Conservation (phyloP, 2,113 vertebrate species). For the Pagrus major region DNA sequence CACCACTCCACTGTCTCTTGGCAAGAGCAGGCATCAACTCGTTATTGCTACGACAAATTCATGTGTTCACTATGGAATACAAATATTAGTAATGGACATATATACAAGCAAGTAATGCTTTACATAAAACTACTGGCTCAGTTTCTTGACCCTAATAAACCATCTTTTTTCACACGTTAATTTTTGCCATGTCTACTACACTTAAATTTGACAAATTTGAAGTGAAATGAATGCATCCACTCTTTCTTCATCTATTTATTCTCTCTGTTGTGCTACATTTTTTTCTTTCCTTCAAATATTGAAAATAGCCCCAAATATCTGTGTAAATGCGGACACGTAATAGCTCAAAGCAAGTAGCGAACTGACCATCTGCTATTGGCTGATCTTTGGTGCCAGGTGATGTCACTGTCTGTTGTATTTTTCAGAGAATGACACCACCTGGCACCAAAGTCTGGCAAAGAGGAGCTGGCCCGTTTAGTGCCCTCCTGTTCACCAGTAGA, state of each 20-base stretch:
- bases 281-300: background rate
- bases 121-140: background rate
- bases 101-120: background rate
- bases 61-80: background rate
- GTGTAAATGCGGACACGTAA: background rate
- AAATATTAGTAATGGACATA: background rate
- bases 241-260: background rate
- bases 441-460: background rate
- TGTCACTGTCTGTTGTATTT: conserved; percentile 23
- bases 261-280: background rate
- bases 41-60: background rate
- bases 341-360: background rate
- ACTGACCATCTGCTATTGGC: conserved; percentile 29
- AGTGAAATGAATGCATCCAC: background rate
- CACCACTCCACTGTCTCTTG: conserved; percentile 14
- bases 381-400: conserved; percentile 31
- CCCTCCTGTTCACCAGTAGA: conserved; percentile 60
- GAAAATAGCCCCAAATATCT: conserved; percentile 1
- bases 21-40: background rate
- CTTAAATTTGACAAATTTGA: background rate
- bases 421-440: conserved; percentile 22
- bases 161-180: background rate
- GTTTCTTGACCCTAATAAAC: background rate
- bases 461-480: background rate
- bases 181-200: background rate